Evolutionary conservation across 2,797 vertebrate species (phyloP).

Genomic region (Petrocephalus schoutedeni): DNA sequence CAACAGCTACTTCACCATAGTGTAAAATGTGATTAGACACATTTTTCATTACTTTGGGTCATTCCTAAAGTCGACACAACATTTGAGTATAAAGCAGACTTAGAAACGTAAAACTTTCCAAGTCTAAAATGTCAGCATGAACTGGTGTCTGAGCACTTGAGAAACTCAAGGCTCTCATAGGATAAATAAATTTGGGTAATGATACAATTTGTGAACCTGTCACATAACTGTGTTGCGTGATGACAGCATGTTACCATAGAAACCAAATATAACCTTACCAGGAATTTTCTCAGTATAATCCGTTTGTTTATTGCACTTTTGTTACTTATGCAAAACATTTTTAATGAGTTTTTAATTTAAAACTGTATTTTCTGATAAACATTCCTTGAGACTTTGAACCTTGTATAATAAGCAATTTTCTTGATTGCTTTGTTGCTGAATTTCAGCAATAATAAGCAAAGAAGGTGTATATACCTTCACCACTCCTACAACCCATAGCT

Average conservation of each 20-base stretch:
- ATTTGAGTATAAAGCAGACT: neutral
- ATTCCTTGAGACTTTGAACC: neutral
- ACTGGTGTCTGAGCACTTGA: neutral
- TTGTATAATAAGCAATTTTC: neutral
- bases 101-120: neutral
- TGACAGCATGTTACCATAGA: neutral
- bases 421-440: neutral
- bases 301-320: neutral
- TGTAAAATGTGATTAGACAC: neutral
- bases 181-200: slow-evolving; percentile 12
- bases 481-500: neutral
- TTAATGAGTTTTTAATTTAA: neutral
- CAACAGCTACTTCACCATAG: neutral
- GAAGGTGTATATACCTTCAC: neutral
- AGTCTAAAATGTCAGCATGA: neutral
- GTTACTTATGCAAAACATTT: neutral
- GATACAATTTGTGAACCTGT: neutral
- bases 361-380: neutral
- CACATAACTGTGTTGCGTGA: neutral
- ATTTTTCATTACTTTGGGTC: neutral
- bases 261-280: slow-evolving; percentile 2
- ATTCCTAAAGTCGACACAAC: neutral
- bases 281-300: neutral
- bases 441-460: neutral
- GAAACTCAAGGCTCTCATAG: neutral